Conservation (phyloP, 2,113 vertebrate genomes). For the Trochalopteron elliotii region DNA sequence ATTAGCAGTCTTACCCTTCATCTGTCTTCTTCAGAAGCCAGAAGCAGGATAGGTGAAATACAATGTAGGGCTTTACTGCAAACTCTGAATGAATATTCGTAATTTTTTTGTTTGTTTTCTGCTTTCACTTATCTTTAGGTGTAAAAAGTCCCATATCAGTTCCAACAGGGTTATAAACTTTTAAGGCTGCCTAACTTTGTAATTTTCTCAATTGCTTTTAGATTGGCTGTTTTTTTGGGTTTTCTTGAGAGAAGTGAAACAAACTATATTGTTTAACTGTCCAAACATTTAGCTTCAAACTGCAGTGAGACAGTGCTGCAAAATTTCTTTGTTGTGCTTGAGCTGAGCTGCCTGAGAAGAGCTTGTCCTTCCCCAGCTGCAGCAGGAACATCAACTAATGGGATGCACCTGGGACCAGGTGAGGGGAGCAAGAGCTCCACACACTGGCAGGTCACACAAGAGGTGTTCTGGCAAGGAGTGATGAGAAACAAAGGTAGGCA, state of each 20-base stretch:
- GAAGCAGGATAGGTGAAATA: background rate
- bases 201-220: background rate
- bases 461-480: accelerated
- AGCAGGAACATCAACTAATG: too few species aligned
- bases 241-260: background rate
- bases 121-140: background rate
- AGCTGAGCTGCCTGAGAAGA: background rate
- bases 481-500: background rate
- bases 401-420: background rate
- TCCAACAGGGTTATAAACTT: background rate
- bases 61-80: background rate
- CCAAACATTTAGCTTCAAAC: background rate
- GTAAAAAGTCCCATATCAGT: background rate
- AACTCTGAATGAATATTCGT: background rate
- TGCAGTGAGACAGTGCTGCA: background rate
- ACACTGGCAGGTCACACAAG: accelerated
- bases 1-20: background rate
- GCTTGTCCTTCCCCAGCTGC: background rate
- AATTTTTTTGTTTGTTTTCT: background rate
- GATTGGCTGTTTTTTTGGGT: accelerated
- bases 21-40: background rate
- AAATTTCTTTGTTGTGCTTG: too few species aligned
- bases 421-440: background rate
- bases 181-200: background rate
- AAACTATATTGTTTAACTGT: background rate